Conservation (phyloP, 2,888 invertebrate species). For the Rhagonycha fulva region DNA sequence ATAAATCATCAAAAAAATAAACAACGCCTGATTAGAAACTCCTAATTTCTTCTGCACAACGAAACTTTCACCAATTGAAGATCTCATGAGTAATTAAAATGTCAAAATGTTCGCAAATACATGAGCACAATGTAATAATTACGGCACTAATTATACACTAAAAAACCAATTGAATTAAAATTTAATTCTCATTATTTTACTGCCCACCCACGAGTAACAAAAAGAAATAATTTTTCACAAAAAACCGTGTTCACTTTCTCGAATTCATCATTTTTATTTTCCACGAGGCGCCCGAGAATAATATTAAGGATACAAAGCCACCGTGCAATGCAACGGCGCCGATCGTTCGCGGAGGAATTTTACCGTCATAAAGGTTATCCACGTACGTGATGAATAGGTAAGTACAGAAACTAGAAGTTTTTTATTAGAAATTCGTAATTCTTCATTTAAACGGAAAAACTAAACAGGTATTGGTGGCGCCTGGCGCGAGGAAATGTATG, state of each 20-base stretch:
- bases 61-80: not conserved
- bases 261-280: not conserved
- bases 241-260: not conserved
- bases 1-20: not conserved
- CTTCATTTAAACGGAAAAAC: not conserved
- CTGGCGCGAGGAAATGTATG: not conserved
- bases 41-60: not conserved
- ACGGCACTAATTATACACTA: not conserved
- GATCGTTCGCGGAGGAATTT: not conserved
- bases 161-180: not conserved
- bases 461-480: not conserved
- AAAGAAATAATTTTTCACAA: not conserved
- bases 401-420: not conserved
- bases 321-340: not conserved
- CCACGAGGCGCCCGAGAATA: not conserved
- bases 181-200: not conserved
- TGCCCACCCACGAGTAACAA: not conserved
- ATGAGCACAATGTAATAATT: slow-evolving; percentile 3
- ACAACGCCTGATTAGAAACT: not conserved
- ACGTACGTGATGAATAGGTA: not conserved
- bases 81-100: slow-evolving; percentile 1
- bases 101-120: not conserved
- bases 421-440: not conserved
- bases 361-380: not conserved
- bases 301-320: not conserved